These are phyloP conservation scores for Pterostichus madidus DNA, from an alignment of 2,888 invertebrate genomes.

Conservation along the genomic window DNA sequence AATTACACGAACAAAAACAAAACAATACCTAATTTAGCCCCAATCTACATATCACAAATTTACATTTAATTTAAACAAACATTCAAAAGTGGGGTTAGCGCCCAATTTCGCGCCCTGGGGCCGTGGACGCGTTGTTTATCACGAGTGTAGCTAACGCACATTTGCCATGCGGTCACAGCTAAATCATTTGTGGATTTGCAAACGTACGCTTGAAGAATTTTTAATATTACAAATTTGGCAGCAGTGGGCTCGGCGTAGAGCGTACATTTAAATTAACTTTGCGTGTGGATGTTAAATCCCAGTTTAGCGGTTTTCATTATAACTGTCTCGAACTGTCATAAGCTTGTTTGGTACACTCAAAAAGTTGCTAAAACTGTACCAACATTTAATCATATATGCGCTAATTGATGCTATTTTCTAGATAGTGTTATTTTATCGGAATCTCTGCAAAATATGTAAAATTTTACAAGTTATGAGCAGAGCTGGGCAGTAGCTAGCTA, in stretches of 20 bases:
- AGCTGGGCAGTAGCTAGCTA: too few relatives aligned
- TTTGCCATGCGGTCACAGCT: constrained; percentile 39
- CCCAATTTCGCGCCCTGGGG: constrained; percentile 2
- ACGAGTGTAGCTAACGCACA: constrained; percentile 4
- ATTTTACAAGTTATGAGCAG: too few relatives aligned
- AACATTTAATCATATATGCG: neutral
- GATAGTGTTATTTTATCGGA: too few relatives aligned
- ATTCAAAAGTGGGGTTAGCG: neutral
- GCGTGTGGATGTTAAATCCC: constrained; percentile 15
- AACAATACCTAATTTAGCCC: constrained; percentile 25
- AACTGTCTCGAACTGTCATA: constrained; percentile 24
- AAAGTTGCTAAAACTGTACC: neutral
- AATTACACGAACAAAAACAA: constrained; percentile 15
- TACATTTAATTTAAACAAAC: constrained; percentile 52
- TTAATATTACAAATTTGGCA: constrained; percentile 55
- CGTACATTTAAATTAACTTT: constrained; percentile 39
- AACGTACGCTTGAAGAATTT: constrained; percentile 49
- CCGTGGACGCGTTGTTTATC: constrained; percentile 42
- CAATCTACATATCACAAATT: constrained; percentile 1
- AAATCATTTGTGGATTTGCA: constrained; percentile 55
- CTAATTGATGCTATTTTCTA: too few relatives aligned
- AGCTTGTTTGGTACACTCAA: neutral
- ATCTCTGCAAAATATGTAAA: too few relatives aligned
- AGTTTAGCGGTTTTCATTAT: constrained; percentile 5
- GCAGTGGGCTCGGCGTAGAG: neutral